Percentiles rank a stretch among this genome's conserved stretches.
Evolutionary conservation across 2,113 vertebrate genomes (phyloP).

Genomic region (Gnathonemus echidnorhynchus): DNA sequence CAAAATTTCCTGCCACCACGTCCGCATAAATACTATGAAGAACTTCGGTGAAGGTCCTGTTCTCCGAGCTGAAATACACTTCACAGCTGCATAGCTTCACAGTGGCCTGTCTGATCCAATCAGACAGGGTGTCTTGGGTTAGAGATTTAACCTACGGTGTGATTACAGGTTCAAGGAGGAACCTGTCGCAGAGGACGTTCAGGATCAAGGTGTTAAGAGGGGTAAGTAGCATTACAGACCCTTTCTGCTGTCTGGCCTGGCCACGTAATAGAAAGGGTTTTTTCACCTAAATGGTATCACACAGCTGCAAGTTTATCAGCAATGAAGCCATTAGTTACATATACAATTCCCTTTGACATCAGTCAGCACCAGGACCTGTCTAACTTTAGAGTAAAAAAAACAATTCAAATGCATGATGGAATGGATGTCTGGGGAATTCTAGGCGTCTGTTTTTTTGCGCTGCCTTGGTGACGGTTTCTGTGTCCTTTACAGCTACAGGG

Average conservation of each 20-base stretch:
- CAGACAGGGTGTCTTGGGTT: constrained; percentile 18
- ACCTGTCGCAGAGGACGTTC: constrained; percentile 40
- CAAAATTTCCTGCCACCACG: background rate
- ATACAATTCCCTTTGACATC: background rate
- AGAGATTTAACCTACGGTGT: constrained; percentile 28
- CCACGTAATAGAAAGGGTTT: background rate
- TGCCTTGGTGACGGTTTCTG: constrained; percentile 32
- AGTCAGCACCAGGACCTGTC: background rate
- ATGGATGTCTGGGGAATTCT: background rate
- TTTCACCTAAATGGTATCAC: background rate
- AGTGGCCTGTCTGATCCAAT: background rate
- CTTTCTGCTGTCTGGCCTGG: background rate
- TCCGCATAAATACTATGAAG: background rate
- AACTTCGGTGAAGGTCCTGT: background rate
- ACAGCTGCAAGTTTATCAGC: background rate
- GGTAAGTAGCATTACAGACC: constrained; percentile 51
- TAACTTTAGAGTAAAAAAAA: background rate
- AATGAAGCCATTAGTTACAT: background rate
- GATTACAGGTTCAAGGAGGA: constrained; percentile 78
- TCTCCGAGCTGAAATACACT: background rate
- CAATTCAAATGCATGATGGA: background rate
- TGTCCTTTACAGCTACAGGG: constrained; percentile 52
- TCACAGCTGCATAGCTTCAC: background rate
- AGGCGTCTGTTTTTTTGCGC: background rate
- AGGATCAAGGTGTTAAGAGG: constrained; percentile 50